Evolutionary conservation across 2,113 vertebrate genomes (phyloP).

Genomic region (Dasyornis broadbenti): DNA sequence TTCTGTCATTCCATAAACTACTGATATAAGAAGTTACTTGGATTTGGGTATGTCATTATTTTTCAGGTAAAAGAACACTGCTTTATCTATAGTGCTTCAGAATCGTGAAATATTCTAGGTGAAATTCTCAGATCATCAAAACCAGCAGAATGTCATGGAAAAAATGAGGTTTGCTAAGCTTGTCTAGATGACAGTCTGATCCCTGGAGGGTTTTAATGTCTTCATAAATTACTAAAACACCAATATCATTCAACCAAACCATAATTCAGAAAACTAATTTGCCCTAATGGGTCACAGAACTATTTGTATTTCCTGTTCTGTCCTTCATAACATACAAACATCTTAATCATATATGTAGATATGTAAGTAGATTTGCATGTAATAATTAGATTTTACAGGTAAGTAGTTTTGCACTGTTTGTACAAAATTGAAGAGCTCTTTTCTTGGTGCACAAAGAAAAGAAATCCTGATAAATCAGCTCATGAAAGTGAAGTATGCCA

Average conservation of each 20-base stretch:
- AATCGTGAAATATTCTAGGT: not conserved
- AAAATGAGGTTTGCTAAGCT: not conserved
- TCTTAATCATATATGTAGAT: not conserved
- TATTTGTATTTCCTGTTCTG: not conserved
- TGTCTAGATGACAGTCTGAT: not conserved
- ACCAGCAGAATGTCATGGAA: not conserved
- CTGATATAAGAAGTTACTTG: not conserved
- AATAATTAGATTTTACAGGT: not conserved
- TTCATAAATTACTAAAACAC: not conserved
- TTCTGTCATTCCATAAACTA: not conserved
- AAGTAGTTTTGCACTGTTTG: not conserved
- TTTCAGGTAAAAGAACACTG: not conserved
- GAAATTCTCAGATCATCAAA: not conserved
- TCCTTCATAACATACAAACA: not conserved
- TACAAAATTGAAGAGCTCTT: not conserved
- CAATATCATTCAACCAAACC: not conserved
- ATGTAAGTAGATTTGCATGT: not conserved
- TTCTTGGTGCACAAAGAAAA: not conserved
- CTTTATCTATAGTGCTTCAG: not conserved
- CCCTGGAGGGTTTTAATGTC: not conserved
- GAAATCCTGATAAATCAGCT: not conserved
- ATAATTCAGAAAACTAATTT: not conserved
- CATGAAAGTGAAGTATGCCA: not conserved
- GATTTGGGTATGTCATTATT: not conserved
- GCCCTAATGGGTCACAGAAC: not conserved